Conservation (phyloP, 2,113 vertebrate genomes). For the Macaca nemestrina region DNA sequence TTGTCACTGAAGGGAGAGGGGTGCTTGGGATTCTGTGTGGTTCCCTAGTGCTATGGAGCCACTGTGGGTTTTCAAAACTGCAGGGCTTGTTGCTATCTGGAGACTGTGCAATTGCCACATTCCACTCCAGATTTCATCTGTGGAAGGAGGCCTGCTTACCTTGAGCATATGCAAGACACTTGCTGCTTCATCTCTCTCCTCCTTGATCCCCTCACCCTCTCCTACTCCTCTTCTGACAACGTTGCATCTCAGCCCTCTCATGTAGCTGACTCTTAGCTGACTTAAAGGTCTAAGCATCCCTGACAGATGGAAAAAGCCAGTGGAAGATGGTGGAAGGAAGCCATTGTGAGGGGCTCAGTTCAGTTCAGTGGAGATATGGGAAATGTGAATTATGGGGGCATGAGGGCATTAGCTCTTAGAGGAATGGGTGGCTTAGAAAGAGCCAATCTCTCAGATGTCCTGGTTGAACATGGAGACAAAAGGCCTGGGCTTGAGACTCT, state of each 20-base stretch:
- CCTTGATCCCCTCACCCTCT: accelerated
- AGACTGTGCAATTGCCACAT: accelerated
- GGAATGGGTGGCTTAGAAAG: neutral
- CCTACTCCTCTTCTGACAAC: neutral
- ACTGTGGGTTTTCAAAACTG: neutral
- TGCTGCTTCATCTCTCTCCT: neutral
- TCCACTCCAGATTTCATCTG: accelerated
- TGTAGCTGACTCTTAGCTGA: neutral
- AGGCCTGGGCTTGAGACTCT: neutral
- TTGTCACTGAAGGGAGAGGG: too few relatives aligned
- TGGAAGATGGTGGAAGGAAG: neutral
- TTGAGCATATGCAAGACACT: accelerated
- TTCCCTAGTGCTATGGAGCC: accelerated
- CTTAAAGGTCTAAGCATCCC: too few relatives aligned
- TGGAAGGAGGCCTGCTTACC: neutral
- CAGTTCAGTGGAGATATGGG: neutral
- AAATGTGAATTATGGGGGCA: neutral
- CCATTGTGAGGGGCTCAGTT: accelerated
- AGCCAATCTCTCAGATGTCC: neutral
- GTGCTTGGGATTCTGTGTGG: too few relatives aligned
- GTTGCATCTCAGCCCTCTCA: neutral
- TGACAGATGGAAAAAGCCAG: neutral
- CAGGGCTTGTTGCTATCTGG: too few relatives aligned
- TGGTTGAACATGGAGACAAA: neutral
- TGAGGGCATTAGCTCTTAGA: neutral